Conservation (phyloP, 2,797 vertebrate genomes). For the Aeoliscus strigatus region DNA sequence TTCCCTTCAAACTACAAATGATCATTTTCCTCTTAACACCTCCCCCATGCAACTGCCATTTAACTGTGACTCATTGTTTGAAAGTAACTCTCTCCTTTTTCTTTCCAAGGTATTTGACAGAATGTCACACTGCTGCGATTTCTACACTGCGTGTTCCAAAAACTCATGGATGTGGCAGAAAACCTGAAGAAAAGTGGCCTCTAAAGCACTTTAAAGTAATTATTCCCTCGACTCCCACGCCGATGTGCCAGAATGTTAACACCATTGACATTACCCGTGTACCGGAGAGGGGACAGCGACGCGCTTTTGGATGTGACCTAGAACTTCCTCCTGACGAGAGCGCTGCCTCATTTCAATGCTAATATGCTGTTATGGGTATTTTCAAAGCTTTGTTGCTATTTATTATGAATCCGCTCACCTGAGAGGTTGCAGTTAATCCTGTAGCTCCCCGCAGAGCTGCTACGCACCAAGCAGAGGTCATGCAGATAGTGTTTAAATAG, state of each 20-base stretch:
- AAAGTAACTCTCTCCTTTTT: too few species aligned
- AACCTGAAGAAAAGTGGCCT: too few species aligned
- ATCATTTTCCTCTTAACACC: too few species aligned
- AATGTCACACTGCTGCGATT: too few species aligned
- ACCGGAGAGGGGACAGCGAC: constrained; percentile 21
- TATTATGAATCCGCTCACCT: constrained; percentile 67
- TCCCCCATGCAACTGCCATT: too few species aligned
- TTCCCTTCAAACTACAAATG: too few species aligned
- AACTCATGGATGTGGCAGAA: too few species aligned
- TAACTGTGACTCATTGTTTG: too few species aligned
- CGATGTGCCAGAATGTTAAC: constrained; percentile 30
- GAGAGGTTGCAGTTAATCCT: constrained; percentile 60
- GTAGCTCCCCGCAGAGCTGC: constrained; percentile 54
- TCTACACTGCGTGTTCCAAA: too few species aligned
- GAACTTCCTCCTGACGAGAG: constrained; percentile 47
- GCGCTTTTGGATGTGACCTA: constrained; percentile 54
- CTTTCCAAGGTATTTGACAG: too few species aligned
- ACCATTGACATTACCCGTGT: constrained; percentile 39
- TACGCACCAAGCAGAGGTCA: constrained; percentile 59
- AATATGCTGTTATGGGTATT: constrained; percentile 58
- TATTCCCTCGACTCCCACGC: too few species aligned
- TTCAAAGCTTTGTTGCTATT: constrained; percentile 54
- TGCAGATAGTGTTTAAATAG: constrained; percentile 65
- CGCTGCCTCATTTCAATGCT: constrained; percentile 66
- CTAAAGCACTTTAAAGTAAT: too few species aligned